A percentile compares a stretch with the other conserved stretches of the same genome.
phyloP scores from a whole-genome alignment of 2,888 invertebrate species.

The Nomada hirtipes region DNA sequence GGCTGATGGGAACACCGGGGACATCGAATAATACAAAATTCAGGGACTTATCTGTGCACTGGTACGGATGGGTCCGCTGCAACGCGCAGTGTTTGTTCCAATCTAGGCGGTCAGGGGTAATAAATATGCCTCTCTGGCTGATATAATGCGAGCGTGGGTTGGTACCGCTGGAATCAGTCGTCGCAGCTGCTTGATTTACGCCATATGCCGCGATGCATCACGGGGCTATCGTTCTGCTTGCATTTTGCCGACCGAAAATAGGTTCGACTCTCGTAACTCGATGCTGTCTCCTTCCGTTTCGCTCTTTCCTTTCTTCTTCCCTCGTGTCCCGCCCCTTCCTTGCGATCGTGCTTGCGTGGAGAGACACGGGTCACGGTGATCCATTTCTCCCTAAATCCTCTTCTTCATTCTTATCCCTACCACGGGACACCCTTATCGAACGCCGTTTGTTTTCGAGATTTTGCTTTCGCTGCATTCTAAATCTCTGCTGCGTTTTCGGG shows the following conservation, averaged over 20 bases:
- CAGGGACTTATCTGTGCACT: conserved; percentile 42
- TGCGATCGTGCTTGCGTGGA: not conserved
- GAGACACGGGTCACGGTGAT: conserved; percentile 32
- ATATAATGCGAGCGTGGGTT: conserved; percentile 82
- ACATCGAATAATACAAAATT: conserved; percentile 61
- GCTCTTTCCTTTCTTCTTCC: conserved; percentile 28
- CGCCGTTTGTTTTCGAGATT: conserved; percentile 61
- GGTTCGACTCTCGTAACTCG: conserved; percentile 73
- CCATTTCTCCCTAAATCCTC: conserved; percentile 57
- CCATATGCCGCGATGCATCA: conserved; percentile 77
- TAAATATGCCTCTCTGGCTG: conserved; percentile 81
- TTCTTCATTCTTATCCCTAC: conserved; percentile 59
- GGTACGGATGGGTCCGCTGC: conserved; percentile 58
- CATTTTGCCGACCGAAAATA: conserved; percentile 80
- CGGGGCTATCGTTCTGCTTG: conserved; percentile 77
- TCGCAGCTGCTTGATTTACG: conserved; percentile 83
- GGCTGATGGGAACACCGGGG: conserved; percentile 16
- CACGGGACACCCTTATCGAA: conserved; percentile 25
- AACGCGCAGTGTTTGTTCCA: conserved; percentile 77
- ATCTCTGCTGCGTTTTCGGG: conserved; percentile 46
- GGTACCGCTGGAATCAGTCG: conserved; percentile 79
- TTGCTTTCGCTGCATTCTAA: conserved; percentile 46
- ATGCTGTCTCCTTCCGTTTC: conserved; percentile 54
- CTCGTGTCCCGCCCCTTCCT: conserved; percentile 12
- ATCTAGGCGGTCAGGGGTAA: conserved; percentile 78